Percentiles rank a stretch among this genome's conserved stretches.
These are phyloP conservation scores for Apteryx mantelli DNA, from an alignment of 2,113 vertebrate species.

Conservation along the genomic window DNA sequence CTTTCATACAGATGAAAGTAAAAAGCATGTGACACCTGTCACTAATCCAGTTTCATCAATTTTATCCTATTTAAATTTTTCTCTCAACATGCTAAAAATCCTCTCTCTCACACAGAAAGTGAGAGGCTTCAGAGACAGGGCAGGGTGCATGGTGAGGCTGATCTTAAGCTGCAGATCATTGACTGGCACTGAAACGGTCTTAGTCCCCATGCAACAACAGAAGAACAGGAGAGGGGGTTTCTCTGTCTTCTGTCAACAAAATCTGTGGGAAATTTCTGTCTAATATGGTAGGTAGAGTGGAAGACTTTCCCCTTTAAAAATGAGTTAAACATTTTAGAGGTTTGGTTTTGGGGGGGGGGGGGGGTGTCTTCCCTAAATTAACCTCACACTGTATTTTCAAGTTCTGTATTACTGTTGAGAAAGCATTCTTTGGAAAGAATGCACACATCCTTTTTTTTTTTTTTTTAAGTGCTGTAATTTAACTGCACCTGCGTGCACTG, in stretches of 20 bases:
- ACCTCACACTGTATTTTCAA: not conserved
- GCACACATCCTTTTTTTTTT: not conserved
- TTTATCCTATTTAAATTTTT: not conserved
- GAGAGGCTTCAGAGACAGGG: not conserved
- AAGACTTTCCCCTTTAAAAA: not conserved
- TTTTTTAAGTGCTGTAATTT: not conserved
- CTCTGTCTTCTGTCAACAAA: not conserved
- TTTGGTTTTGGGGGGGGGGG: not conserved
- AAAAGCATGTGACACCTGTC: not conserved
- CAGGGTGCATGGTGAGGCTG: not conserved
- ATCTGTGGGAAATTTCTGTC: not conserved
- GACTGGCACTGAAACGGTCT: not conserved
- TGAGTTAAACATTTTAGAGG: not conserved
- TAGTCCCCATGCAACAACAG: not conserved
- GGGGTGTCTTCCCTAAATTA: not conserved
- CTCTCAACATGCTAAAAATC: not conserved
- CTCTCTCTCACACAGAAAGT: not conserved
- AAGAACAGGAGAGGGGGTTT: not conserved
- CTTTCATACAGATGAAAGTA: not conserved
- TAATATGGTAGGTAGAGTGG: accelerated
- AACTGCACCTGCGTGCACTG: not conserved
- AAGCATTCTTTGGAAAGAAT: not conserved
- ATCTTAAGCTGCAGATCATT: not conserved
- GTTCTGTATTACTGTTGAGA: not conserved
- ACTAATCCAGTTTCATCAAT: not conserved